A percentile compares a stretch with the other conserved stretches of the same genome.
These are phyloP conservation scores for Pollenia griseotomentosa DNA, from an alignment of 2,888 invertebrate genomes.

Conservation along the genomic window DNA sequence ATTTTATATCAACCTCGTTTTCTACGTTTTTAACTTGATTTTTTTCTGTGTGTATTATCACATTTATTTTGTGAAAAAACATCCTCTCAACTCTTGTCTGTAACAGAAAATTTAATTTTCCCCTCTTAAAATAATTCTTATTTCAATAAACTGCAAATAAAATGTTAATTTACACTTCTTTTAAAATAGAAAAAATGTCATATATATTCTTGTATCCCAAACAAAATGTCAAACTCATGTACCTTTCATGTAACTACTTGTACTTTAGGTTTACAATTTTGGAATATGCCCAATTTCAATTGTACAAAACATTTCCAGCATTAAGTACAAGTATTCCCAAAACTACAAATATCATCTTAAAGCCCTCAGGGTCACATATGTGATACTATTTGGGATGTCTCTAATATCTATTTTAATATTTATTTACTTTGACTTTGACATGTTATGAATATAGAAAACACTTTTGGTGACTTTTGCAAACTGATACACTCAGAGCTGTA, in stretches of 20 bases:
- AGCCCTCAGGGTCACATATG: constrained; percentile 37
- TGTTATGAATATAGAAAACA: constrained; percentile 59
- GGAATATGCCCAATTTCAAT: not conserved
- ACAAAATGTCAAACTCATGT: constrained; percentile 17
- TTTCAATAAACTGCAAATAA: constrained; percentile 6
- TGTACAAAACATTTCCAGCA: not conserved
- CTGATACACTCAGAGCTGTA: not conserved
- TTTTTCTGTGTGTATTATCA: no score
- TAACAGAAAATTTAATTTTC: not conserved
- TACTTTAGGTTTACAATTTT: not conserved
- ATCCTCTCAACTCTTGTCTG: no score
- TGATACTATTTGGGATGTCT: constrained; percentile 4
- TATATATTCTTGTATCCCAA: not conserved
- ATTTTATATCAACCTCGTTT: no score
- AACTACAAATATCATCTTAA: constrained; percentile 7
- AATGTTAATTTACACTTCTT: not conserved
- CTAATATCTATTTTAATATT: constrained; percentile 11
- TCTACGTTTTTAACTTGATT: no score
- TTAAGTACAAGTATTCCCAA: constrained; percentile 39
- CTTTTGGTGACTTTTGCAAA: constrained; percentile 32
- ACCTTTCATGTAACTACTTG: constrained; percentile 10
- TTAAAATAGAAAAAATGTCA: not conserved
- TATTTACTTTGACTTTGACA: constrained; percentile 51
- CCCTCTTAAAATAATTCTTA: not conserved
- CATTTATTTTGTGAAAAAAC: no score